Evolutionary conservation across 2,888 invertebrate genomes (phyloP).

Genomic region (Aricia artaxerxes): DNA sequence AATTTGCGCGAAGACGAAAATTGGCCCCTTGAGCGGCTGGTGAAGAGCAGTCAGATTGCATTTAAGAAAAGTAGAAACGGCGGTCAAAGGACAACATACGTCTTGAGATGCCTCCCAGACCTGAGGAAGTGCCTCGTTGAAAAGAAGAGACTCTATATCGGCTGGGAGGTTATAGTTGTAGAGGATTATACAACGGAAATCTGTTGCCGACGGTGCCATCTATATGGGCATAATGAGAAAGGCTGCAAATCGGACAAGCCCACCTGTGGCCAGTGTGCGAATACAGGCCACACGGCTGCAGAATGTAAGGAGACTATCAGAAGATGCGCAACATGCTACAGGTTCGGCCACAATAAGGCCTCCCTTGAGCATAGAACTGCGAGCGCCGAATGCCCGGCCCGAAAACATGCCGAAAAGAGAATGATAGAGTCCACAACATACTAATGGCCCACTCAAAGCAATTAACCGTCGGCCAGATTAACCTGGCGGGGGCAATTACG

Average conservation of each 20-base stretch:
- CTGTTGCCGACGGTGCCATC: background rate
- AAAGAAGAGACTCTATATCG: background rate
- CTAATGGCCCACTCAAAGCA: background rate
- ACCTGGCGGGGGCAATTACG: too few species aligned
- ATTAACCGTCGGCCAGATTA: background rate
- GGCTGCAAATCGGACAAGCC: background rate
- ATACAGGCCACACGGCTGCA: conserved; percentile 21
- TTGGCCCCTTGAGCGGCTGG: background rate
- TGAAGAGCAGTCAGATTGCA: background rate
- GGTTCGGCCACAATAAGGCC: background rate
- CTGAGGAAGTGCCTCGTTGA: background rate
- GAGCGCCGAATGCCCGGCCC: background rate
- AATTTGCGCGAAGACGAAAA: background rate
- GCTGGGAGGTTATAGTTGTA: background rate
- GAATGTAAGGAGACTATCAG: background rate
- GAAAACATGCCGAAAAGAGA: background rate
- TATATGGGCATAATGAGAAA: background rate
- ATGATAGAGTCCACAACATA: background rate
- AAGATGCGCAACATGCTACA: background rate
- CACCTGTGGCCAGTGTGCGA: conserved; percentile 7
- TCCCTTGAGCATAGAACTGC: background rate
- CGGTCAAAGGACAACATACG: background rate
- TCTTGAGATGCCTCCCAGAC: background rate
- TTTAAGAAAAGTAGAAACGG: background rate
- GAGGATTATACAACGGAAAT: background rate